Evolutionary conservation across 2,888 invertebrate genomes (phyloP).

Genomic region (Axea sp.): DNA sequence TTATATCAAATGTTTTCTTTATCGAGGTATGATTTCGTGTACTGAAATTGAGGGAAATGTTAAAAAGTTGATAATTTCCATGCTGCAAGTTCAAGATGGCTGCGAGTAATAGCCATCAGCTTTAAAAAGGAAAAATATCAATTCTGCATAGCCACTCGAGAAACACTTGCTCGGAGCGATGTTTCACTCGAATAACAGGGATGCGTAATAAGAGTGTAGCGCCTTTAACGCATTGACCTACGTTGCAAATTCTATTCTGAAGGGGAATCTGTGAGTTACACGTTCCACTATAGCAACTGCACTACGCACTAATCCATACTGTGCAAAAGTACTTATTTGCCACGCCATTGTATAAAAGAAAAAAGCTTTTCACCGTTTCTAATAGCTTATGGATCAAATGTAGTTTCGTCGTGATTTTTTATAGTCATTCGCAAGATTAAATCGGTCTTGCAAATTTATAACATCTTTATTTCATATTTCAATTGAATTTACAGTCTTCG

Average conservation of each 20-base stretch:
- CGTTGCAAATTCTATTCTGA: slow-evolving; percentile 47
- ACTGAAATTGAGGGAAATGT: slow-evolving; percentile 37
- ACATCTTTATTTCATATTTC: slow-evolving; percentile 23
- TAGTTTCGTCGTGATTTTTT: too few species aligned
- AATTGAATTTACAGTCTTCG: slow-evolving; percentile 9
- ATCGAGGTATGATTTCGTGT: too few species aligned
- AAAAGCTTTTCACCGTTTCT: slow-evolving; percentile 8
- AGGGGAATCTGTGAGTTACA: slow-evolving; percentile 50
- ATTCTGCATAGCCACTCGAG: slow-evolving; percentile 56
- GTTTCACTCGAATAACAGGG: slow-evolving; percentile 53
- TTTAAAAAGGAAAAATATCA: slow-evolving; percentile 56
- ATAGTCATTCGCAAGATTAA: neutral
- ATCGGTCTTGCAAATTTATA: slow-evolving; percentile 11
- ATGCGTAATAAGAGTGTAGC: slow-evolving; percentile 58
- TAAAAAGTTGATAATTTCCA: slow-evolving; percentile 53
- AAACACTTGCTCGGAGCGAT: slow-evolving; percentile 51
- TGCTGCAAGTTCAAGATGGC: slow-evolving; percentile 43
- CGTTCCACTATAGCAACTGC: slow-evolving; percentile 44
- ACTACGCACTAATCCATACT: slow-evolving; percentile 48
- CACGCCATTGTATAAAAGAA: slow-evolving; percentile 21
- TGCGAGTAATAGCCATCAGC: slow-evolving; percentile 44
- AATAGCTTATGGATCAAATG: slow-evolving; percentile 10
- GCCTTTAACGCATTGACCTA: slow-evolving; percentile 53
- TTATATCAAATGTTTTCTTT: too few species aligned
- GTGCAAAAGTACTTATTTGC: slow-evolving; percentile 38